Base-by-base conservation (phyloP, 2,888 invertebrate genomes). In the Auanema sp. region DNA sequence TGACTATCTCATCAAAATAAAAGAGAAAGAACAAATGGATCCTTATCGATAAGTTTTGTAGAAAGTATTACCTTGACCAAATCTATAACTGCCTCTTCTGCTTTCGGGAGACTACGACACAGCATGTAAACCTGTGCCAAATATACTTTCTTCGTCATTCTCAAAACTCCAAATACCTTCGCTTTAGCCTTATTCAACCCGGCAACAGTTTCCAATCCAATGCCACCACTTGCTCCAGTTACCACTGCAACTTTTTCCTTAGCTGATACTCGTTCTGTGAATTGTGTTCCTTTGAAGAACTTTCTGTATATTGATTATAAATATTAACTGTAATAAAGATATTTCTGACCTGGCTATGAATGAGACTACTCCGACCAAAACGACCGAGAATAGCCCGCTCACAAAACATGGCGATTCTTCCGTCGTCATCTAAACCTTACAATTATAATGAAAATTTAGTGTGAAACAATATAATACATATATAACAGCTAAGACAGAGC, bases 141-240 rank as follows among this genome's bases (percentile, higher is more conserved):
- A 33, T 25, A 50, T 10, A 24, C n/a, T 33, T 33, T 33, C 33
- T 8, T 8, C 33, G 8, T 33, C 55, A 12, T 55, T 14, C 16
- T 24, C 25, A 16, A 18, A 16, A 42, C 16, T 24, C 8, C 33
- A 3, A 8, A 33, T 64, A 80, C 81, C 67, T 83, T 80, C 14
- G 73, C 82, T 50, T 77, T 76, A 23, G 73, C 65, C 25, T 76
- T 58, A 63, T 82, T 82, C 62, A 83, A 58, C 65, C 79, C 75
- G 11, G 70, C 64, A 12, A 68, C 77, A 12, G 73, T 73, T 63
- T 79, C 78, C 72, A 78, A 81, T 87, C 89, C 97, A 80, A 97
- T 95, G 4, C 96, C 97, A 68, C 89, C 87, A 86, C 92, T 95
- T 0, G 91, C 91, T 11, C 96, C 96, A 6, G 96, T 96, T 11